A percentile compares a stretch with the other conserved stretches of the same genome.
These are phyloP conservation scores for Drosophila suzukii DNA, from an alignment of 1,140 invertebrate species.

Conservation along the genomic window DNA sequence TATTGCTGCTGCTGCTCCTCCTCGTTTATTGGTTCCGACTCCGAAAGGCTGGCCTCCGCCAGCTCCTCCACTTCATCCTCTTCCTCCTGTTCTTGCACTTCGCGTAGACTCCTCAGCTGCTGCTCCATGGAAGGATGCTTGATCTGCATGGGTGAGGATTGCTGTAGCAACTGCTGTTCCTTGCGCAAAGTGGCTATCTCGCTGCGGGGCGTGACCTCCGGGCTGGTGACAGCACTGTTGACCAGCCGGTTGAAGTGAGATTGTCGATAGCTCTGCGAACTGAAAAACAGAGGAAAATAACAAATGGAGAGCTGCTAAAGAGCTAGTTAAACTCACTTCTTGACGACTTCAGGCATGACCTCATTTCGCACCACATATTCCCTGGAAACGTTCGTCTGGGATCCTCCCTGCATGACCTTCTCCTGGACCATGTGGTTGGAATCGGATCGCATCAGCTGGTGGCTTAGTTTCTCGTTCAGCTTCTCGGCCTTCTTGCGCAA, in stretches of 20 bases:
- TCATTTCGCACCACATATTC: conserved; percentile 64
- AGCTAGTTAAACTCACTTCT: conserved; percentile 43
- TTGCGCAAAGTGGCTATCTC: conserved; percentile 56
- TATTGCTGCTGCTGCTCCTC: conserved; percentile 13
- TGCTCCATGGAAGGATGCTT: conserved; percentile 7
- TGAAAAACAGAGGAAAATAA: not conserved
- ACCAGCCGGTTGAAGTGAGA: conserved; percentile 41
- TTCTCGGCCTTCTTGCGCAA: conserved; percentile 78
- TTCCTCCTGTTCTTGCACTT: conserved; percentile 7
- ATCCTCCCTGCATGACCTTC: conserved; percentile 13
- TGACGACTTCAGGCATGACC: conserved; percentile 54
- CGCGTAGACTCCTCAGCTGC: conserved; percentile 1
- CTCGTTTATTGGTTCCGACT: conserved; percentile 8
- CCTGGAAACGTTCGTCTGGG: conserved; percentile 26
- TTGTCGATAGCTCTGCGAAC: conserved; percentile 39
- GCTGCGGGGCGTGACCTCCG: conserved; percentile 55
- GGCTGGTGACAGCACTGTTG: conserved; percentile 57
- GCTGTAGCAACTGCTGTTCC: conserved; percentile 32
- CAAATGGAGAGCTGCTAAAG: too few species aligned
- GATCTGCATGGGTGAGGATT: not conserved
- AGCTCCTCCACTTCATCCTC: not conserved
- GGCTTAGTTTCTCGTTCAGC: conserved; percentile 70
- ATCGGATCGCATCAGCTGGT: conserved; percentile 58
- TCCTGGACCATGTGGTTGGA: conserved; percentile 18
- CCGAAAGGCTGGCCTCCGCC: conserved; percentile 5